Conservation (phyloP, 2,888 invertebrate species). For the Drosophila paracracens region DNA sequence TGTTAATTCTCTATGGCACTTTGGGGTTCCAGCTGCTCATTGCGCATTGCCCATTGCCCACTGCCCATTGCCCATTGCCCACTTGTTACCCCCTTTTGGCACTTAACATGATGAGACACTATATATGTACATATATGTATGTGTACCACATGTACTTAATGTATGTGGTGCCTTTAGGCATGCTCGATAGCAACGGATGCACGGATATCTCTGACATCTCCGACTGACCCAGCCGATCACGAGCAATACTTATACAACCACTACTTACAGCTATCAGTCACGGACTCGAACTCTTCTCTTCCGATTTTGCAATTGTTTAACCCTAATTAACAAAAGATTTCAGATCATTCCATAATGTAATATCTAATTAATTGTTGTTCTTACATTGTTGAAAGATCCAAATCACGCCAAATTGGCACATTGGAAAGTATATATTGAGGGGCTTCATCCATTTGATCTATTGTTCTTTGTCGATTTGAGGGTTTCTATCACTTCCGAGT, state of each 20-base stretch:
- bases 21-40: constrained; percentile 54
- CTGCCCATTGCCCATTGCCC: constrained; percentile 31
- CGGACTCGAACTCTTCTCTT: constrained; percentile 12
- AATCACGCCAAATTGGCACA: background rate
- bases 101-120: constrained; percentile 52
- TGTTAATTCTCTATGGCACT: constrained; percentile 70
- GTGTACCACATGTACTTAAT: background rate
- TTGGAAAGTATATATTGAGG: background rate
- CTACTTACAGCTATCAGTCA: constrained; percentile 22
- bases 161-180: constrained; percentile 4
- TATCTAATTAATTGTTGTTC: constrained; percentile 1
- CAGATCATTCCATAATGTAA: background rate
- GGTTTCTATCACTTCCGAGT: fast-evolving
- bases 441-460: background rate
- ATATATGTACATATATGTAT: background rate
- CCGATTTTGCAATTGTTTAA: constrained; percentile 42
- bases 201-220: constrained; percentile 62
- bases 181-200: constrained; percentile 60
- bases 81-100: constrained; percentile 52
- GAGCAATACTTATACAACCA: constrained; percentile 15
- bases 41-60: constrained; percentile 35
- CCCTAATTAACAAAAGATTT: constrained; percentile 34
- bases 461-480: background rate
- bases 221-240: constrained; percentile 67
- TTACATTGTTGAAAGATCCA: background rate